These are phyloP conservation scores for Saguinus midas DNA, from an alignment of 2,113 vertebrate genomes.

Conservation along the genomic window DNA sequence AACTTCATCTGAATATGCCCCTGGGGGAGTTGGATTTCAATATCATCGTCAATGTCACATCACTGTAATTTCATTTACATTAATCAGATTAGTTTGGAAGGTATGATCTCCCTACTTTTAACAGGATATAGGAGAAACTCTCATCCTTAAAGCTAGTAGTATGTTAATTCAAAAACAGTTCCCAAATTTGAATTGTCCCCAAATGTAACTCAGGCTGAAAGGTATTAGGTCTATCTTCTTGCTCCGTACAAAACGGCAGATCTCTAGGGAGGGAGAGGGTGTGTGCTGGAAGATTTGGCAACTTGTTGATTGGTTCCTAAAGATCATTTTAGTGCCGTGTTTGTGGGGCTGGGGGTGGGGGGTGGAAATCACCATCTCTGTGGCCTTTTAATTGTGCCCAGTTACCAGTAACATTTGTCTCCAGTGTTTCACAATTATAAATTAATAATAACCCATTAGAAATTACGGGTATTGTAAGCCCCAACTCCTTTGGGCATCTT, in stretches of 20 bases:
- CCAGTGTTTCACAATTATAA: slow-evolving; percentile 71
- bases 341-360: not conserved
- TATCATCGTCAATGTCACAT: not conserved
- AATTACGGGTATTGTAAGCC: slow-evolving; percentile 62
- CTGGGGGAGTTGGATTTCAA: not conserved
- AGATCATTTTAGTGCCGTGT: not conserved
- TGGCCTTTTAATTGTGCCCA: slow-evolving; percentile 50
- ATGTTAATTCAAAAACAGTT: not conserved
- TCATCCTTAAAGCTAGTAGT: not conserved
- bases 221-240: not conserved
- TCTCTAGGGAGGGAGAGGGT: not conserved
- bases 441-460: slow-evolving; percentile 79
- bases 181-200: not conserved
- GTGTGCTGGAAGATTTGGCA: not conserved
- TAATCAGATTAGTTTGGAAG: not conserved
- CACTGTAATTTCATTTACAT: not conserved
- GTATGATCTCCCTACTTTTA: not conserved
- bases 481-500: slow-evolving; percentile 75
- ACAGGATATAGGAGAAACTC: not conserved
- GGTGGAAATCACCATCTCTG: not conserved
- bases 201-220: not conserved
- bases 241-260: fast-evolving
- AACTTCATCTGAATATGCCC: not conserved
- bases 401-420: slow-evolving; percentile 67
- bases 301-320: slow-evolving; percentile 49